Evolutionary conservation across 2,888 invertebrate species (phyloP).

Genomic region (Drosophila tanythrix): DNA sequence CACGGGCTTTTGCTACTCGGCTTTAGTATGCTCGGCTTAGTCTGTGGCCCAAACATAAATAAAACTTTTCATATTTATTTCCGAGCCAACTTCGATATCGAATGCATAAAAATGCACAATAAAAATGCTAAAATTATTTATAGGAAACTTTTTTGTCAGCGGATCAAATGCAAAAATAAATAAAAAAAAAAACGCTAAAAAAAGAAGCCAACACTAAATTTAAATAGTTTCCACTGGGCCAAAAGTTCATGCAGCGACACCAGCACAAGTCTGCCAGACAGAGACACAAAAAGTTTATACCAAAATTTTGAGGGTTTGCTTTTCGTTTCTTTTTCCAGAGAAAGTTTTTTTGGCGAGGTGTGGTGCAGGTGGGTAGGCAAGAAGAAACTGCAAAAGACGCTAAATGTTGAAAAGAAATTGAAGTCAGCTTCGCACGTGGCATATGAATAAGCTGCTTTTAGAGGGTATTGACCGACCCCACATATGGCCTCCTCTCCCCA

Average conservation of each 20-base stretch:
- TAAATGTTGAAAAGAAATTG: constrained; percentile 61
- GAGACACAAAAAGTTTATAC: constrained; percentile 28
- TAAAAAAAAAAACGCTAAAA: constrained; percentile 19
- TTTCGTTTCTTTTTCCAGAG: constrained; percentile 15
- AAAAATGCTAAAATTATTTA: constrained; percentile 81
- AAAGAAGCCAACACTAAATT: constrained; percentile 57
- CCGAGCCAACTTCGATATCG: constrained; percentile 74
- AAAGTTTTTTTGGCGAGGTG: constrained; percentile 33
- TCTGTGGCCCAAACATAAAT: constrained; percentile 66
- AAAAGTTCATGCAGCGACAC: constrained; percentile 44
- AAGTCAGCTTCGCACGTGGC: constrained; percentile 44
- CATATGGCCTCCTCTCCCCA: not conserved
- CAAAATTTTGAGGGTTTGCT: constrained; percentile 9
- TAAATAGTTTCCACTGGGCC: constrained; percentile 71
- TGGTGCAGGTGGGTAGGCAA: constrained; percentile 33
- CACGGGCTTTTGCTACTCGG: constrained; percentile 35
- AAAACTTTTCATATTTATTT: constrained; percentile 81
- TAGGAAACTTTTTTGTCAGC: constrained; percentile 62
- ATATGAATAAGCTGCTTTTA: constrained; percentile 42
- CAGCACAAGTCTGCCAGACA: constrained; percentile 17
- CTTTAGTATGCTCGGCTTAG: constrained; percentile 19
- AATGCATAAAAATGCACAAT: constrained; percentile 81
- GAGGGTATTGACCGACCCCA: constrained; percentile 32
- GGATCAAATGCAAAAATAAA: constrained; percentile 47
- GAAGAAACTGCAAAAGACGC: constrained; percentile 4